A percentile compares a stretch with the other conserved stretches of the same genome.
phyloP scores from a whole-genome alignment of 1,140 invertebrate genomes.

The Hyposmocoma kahamanoa region DNA sequence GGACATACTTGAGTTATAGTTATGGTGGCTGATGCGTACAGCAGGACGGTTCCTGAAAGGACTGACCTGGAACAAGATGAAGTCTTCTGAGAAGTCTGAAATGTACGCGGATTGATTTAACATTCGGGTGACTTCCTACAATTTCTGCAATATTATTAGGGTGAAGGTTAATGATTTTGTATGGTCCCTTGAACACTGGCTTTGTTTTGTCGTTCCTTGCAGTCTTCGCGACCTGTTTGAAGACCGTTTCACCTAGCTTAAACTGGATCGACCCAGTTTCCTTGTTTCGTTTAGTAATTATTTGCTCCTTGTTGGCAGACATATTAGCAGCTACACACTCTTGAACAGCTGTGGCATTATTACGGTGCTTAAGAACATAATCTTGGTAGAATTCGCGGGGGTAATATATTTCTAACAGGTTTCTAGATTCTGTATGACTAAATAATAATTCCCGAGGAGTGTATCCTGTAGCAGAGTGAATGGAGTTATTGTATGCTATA shows the following conservation, averaged over 20 bases:
- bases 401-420: constrained; percentile 5
- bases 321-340: constrained; percentile 12
- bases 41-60: background rate
- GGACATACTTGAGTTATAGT: background rate
- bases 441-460: constrained; percentile 16
- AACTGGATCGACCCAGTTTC: constrained; percentile 13
- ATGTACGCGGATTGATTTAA: constrained; percentile 2
- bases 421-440: constrained; percentile 16
- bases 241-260: constrained; percentile 30
- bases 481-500: constrained; percentile 23
- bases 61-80: constrained; percentile 4
- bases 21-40: background rate
- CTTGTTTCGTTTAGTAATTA: constrained; percentile 21
- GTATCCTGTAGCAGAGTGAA: constrained; percentile 21
- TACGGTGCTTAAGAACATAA: constrained; percentile 16
- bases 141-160: constrained; percentile 29
- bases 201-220: constrained; percentile 24
- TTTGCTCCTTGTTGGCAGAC: constrained; percentile 23
- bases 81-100: constrained; percentile 1
- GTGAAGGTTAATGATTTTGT: constrained; percentile 28
- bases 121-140: constrained; percentile 24
- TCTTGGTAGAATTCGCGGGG: constrained; percentile 10
- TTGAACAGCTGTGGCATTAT: constrained; percentile 17
- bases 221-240: constrained; percentile 26
- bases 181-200: constrained; percentile 27